These are phyloP conservation scores for Phortica variegata DNA, from an alignment of 1,140 invertebrate genomes.

Conservation along the genomic window DNA sequence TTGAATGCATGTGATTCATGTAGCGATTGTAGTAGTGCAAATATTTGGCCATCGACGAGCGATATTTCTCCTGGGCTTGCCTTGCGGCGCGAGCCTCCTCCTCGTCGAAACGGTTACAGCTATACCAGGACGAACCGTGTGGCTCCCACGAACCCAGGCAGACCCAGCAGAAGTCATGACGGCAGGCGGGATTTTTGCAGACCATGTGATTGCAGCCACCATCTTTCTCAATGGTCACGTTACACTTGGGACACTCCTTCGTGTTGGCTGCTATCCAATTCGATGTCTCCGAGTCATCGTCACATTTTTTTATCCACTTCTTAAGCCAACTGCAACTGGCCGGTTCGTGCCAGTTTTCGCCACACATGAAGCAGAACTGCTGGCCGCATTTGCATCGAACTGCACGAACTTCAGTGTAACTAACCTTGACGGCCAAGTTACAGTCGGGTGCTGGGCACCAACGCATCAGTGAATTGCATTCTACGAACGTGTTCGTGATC, in stretches of 20 bases:
- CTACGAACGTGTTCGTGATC: conserved; percentile 98
- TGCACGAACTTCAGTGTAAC: conserved; percentile 83
- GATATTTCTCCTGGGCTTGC: conserved; percentile 91
- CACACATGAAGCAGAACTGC: conserved; percentile 94
- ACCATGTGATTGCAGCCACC: conserved; percentile 99
- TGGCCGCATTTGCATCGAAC: conserved; percentile 91
- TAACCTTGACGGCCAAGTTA: conserved; percentile 91
- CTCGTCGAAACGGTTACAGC: conserved; percentile 97
- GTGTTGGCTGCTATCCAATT: conserved; percentile 99
- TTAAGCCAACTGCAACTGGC: conserved; percentile 89
- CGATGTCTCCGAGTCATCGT: conserved; percentile 99
- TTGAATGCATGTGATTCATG: conserved; percentile 98
- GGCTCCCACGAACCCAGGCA: conserved; percentile 98
- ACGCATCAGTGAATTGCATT: conserved; percentile 92
- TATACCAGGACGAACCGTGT: conserved; percentile 98
- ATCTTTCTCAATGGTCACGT: conserved; percentile 97
- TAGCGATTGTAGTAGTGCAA: conserved; percentile 98
- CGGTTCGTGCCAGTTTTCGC: conserved; percentile 98
- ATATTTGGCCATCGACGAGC: conserved; percentile 74
- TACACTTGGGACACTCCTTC: conserved; percentile 98
- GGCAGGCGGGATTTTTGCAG: conserved; percentile 98
- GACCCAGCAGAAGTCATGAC: conserved; percentile 98
- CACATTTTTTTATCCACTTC: conserved; percentile 98
- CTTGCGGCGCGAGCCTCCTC: conserved; percentile 93
- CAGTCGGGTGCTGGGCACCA: conserved; percentile 98